Percentiles rank a stretch among this genome's conserved stretches.
Evolutionary conservation across 2,113 vertebrate genomes (phyloP).

Genomic region (Myanophis thanlyinensis): DNA sequence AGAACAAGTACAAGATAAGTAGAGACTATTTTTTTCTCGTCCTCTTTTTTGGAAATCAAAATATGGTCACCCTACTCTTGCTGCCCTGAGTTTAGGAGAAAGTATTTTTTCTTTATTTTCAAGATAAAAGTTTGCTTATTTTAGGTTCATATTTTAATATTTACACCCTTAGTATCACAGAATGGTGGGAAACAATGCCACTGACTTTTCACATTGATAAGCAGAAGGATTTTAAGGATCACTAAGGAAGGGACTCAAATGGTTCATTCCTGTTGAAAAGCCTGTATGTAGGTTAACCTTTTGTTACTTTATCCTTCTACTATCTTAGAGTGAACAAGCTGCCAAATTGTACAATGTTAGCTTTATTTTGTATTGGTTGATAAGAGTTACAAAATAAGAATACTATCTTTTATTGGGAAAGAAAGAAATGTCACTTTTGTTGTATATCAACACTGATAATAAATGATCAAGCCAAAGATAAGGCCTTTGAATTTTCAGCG

Average conservation of each 20-base stretch:
- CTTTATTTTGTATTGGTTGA: not conserved
- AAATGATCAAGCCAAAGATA: not conserved
- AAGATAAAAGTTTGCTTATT: not conserved
- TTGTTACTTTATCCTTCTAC: not conserved
- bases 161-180: not conserved
- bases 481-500: not conserved
- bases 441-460: not conserved
- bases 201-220: not conserved
- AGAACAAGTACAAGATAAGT: no score
- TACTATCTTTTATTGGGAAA: not conserved
- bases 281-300: not conserved
- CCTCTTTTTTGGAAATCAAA: no score
- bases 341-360: not conserved
- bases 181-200: not conserved
- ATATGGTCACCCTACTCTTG: no score
- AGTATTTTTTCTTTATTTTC: not conserved
- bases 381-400: not conserved
- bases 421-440: not conserved
- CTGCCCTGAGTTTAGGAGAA: not conserved
- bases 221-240: not conserved
- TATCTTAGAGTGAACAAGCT: not conserved
- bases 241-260: not conserved
- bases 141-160: not conserved
- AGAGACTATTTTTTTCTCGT: no score
- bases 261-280: not conserved